These are phyloP conservation scores for Holothuria glaberrima DNA, from an alignment of 35 echinoderm and acorn worm genomes.

Conservation along the genomic window DNA sequence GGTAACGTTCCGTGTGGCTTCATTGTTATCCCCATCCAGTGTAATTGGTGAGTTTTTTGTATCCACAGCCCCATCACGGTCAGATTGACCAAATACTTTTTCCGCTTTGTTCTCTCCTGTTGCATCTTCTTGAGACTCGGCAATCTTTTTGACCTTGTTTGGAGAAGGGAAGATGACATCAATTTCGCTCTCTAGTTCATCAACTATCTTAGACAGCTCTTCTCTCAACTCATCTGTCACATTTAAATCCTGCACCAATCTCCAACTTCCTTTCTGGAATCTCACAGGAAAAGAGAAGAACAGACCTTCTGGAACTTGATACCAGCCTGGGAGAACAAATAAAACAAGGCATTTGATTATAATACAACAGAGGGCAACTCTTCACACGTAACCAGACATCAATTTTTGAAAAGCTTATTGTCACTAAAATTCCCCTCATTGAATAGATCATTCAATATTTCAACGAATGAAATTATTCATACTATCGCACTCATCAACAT, in stretches of 20 bases:
- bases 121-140: neutral
- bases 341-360: neutral
- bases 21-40: neutral
- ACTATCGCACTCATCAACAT: too few relatives aligned
- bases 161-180: constrained; percentile 87
- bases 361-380: too few relatives aligned
- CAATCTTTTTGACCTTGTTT: neutral
- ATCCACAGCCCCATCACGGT: neutral
- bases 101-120: constrained; percentile 45
- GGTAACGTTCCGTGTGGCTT: constrained; percentile 41
- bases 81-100: constrained; percentile 30
- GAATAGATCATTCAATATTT: too few relatives aligned
- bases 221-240: constrained; percentile 59
- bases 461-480: too few relatives aligned
- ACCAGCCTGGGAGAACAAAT: constrained; percentile 69
- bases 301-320: constrained; percentile 78
- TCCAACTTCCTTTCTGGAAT: constrained; percentile 83
- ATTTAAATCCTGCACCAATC: constrained; percentile 79
- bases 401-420: too few relatives aligned
- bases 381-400: too few relatives aligned
- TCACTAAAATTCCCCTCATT: too few relatives aligned
- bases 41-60: neutral
- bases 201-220: constrained; percentile 58
- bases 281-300: constrained; percentile 92
- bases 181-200: constrained; percentile 77